A percentile compares a stretch with the other conserved stretches of the same genome.
These are phyloP conservation scores for Ochropleura plecta DNA, from an alignment of 2,888 invertebrate genomes.

Conservation along the genomic window DNA sequence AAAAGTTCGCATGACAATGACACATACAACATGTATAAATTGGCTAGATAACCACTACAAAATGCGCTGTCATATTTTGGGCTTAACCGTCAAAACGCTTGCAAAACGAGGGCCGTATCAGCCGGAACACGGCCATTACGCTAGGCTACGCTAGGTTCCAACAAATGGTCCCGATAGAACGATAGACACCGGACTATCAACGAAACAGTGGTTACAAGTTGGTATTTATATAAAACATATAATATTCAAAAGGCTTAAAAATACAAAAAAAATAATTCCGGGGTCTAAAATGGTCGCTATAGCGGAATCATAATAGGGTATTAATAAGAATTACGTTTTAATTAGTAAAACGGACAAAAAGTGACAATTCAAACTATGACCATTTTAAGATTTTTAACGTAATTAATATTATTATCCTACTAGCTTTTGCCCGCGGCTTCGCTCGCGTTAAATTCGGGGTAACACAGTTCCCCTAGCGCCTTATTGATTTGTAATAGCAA, in stretches of 20 bases:
- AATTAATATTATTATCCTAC: background rate
- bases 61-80: constrained; percentile 33
- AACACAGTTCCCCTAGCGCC: no score
- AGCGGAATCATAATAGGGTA: no score
- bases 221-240: background rate
- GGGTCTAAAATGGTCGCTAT: no score
- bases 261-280: no score
- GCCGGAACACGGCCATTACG: constrained; percentile 43
- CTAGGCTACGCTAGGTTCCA: constrained; percentile 29
- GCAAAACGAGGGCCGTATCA: constrained; percentile 37
- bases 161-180: constrained; percentile 34
- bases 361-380: no score
- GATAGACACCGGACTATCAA: constrained; percentile 8
- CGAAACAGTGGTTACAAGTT: background rate
- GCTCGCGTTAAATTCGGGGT: no score
- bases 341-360: no score
- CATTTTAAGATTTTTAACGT: no score
- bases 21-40: background rate
- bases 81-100: constrained; percentile 40
- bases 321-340: no score
- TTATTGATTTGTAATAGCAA: no score
- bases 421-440: no score
- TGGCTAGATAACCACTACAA: constrained; percentile 18
- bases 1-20: background rate
- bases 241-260: no score